phyloP scores from a whole-genome alignment of 2,888 invertebrate genomes.

The Synergus itoensis region DNA sequence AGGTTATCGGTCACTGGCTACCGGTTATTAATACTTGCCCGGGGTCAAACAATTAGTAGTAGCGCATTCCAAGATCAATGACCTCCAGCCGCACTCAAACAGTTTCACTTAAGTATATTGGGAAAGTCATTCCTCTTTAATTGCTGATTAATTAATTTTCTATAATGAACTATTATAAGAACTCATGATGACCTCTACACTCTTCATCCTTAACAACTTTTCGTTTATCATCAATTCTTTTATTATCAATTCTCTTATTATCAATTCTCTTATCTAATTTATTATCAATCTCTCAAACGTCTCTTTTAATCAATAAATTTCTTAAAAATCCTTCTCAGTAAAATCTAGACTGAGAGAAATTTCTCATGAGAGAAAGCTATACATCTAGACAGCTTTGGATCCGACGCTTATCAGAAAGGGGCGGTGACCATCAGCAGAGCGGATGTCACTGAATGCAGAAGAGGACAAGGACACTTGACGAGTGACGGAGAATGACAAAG shows the following conservation, averaged over 20 bases:
- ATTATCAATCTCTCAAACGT: neutral
- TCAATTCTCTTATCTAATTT: too few relatives aligned
- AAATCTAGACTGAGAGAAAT: too few relatives aligned
- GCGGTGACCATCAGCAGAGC: conserved; percentile 53
- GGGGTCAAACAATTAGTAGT: conserved; percentile 45
- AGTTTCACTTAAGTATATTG: neutral
- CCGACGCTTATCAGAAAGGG: conserved; percentile 54
- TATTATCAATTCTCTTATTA: too few relatives aligned
- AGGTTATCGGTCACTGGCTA: conserved; percentile 50
- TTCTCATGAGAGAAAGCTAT: neutral
- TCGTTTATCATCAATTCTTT: too few relatives aligned
- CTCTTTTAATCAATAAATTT: neutral
- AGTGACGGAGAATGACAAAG: conserved; percentile 48
- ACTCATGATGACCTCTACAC: too few relatives aligned
- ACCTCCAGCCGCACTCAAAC: neutral
- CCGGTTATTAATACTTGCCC: conserved; percentile 47
- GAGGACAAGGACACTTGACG: conserved; percentile 36
- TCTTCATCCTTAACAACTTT: too few relatives aligned
- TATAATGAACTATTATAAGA: too few relatives aligned
- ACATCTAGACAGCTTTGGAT: neutral
- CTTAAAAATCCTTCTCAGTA: neutral
- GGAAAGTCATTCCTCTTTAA: neutral
- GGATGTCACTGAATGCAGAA: conserved; percentile 42
- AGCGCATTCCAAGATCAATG: conserved; percentile 39
- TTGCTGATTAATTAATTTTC: neutral